Percentiles rank a stretch among this genome's conserved stretches.
phyloP scores from a whole-genome alignment of 2,113 vertebrate species.

The Tragelaphus imberbis region DNA sequence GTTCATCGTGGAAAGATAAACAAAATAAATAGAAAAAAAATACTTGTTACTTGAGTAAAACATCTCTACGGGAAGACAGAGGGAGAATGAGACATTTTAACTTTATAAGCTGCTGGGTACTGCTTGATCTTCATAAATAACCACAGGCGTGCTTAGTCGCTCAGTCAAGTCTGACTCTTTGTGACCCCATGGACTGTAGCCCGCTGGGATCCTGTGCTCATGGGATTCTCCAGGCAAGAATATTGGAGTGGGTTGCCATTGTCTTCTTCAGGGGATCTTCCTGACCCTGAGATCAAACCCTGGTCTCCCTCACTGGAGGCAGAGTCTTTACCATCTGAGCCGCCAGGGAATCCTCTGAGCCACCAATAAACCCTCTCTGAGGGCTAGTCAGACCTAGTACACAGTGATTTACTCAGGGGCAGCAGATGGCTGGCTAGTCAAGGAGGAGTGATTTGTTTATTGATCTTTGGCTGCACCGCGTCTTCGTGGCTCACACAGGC shows the following conservation, averaged over 20 bases:
- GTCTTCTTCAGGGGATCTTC: neutral
- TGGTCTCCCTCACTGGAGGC: neutral
- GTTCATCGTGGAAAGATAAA: slow-evolving; percentile 23
- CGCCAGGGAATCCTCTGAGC: neutral
- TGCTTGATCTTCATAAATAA: neutral
- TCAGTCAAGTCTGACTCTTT: neutral
- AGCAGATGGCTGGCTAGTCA: neutral
- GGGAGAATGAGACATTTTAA: neutral
- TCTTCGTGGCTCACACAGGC: neutral
- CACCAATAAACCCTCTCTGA: neutral
- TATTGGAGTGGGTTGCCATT: neutral
- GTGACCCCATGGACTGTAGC: neutral
- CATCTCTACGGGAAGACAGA: neutral
- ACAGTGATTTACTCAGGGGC: neutral
- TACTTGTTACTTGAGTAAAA: neutral
- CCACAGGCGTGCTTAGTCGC: neutral
- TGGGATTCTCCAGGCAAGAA: neutral
- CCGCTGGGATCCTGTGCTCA: neutral
- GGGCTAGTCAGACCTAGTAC: neutral
- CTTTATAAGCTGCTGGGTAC: neutral
- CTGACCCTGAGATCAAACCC: neutral
- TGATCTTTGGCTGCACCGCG: neutral
- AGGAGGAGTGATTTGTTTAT: neutral
- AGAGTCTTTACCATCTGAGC: neutral
- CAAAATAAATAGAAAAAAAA: neutral